A percentile compares a stretch with the other conserved stretches of the same genome.
phyloP scores from a whole-genome alignment of 2,797 vertebrate species.

The Chaunax sp. region DNA sequence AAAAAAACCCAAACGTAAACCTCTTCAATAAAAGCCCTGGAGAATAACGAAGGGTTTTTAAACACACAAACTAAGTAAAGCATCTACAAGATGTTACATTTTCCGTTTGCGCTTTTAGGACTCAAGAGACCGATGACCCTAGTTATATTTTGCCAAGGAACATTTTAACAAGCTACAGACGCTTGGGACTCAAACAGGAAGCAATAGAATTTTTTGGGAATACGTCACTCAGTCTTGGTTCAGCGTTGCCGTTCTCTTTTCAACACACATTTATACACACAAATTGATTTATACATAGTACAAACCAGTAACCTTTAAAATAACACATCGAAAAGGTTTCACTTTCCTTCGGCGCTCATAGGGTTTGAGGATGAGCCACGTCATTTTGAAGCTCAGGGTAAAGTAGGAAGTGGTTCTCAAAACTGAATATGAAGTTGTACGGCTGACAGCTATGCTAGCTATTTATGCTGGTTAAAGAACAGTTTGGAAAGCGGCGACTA shows the following conservation, averaged over 20 bases:
- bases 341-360: background rate
- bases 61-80: no score
- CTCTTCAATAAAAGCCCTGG: background rate
- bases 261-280: background rate
- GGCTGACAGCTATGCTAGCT: background rate
- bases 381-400: conserved; percentile 58
- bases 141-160: no score
- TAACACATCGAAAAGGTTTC: background rate
- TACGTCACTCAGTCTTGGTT: background rate
- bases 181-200: background rate
- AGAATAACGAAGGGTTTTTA: no score
- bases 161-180: no score
- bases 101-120: background rate
- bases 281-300: accelerated
- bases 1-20: background rate
- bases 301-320: accelerated
- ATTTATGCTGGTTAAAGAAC: accelerated
- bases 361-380: conserved; percentile 68
- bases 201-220: no score
- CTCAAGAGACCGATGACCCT: background rate
- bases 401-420: conserved; percentile 32
- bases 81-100: no score
- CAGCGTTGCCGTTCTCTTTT: background rate
- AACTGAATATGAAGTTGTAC: background rate
- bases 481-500: accelerated